phyloP scores from a whole-genome alignment of 1,140 invertebrate species.

The Calycopis cecrops region DNA sequence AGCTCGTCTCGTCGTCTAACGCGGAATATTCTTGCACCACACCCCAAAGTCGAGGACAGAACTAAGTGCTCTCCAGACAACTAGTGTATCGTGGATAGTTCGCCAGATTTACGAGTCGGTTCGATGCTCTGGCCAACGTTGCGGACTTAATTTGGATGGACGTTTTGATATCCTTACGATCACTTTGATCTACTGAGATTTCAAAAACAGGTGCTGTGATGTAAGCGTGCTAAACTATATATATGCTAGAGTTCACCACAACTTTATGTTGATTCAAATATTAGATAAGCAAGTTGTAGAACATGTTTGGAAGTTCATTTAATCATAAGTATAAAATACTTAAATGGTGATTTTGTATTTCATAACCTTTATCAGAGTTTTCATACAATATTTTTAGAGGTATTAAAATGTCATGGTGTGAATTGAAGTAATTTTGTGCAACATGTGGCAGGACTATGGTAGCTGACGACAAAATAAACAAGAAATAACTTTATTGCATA shows the following conservation, averaged over 20 bases:
- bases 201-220: background rate
- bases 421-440: too few species aligned
- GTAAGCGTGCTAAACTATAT: background rate
- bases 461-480: too few species aligned
- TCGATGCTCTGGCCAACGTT: slow-evolving; percentile 30
- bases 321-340: too few species aligned
- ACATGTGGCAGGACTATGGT: too few species aligned
- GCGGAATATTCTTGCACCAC: slow-evolving; percentile 24
- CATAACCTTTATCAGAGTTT: too few species aligned
- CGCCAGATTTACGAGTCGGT: slow-evolving; percentile 48
- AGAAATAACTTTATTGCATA: too few species aligned
- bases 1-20: background rate
- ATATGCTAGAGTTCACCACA: too few species aligned
- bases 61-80: slow-evolving; percentile 54
- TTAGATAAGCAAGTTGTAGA: background rate
- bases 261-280: background rate
- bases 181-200: slow-evolving; percentile 4
- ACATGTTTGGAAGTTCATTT: too few species aligned
- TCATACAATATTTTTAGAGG: too few species aligned
- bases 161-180: slow-evolving; percentile 17
- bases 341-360: too few species aligned
- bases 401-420: too few species aligned
- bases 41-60: slow-evolving; percentile 39
- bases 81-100: slow-evolving; percentile 53
- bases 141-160: slow-evolving; percentile 25